phyloP scores from a whole-genome alignment of 2,797 vertebrate species.

The Periophthalmus magnuspinnatus region DNA sequence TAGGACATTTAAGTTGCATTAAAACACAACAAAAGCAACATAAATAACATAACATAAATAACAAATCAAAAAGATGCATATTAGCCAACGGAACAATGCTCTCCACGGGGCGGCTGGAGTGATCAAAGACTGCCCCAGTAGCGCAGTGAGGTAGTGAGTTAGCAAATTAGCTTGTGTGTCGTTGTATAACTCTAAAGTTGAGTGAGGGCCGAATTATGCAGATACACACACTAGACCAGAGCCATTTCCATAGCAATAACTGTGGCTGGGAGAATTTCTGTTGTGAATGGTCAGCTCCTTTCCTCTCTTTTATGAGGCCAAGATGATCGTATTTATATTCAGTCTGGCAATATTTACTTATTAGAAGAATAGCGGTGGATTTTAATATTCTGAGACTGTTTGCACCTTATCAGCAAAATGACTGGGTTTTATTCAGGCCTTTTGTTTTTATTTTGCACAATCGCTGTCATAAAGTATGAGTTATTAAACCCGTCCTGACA shows the following conservation, averaged over 20 bases:
- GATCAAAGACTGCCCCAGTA: constrained; percentile 30
- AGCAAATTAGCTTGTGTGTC: neutral
- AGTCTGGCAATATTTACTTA: constrained; percentile 1
- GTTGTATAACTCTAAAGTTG: constrained; percentile 15
- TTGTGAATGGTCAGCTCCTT: constrained; percentile 4
- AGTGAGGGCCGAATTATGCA: constrained; percentile 11
- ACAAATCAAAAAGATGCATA: neutral
- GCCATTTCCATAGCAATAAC: constrained; percentile 4
- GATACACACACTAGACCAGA: neutral
- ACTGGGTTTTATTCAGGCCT: constrained; percentile 5
- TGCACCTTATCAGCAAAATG: constrained; percentile 1
- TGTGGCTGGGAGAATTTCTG: constrained; percentile 10
- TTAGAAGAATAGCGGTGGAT: neutral
- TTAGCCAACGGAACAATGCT: constrained; percentile 6
- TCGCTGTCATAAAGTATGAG: neutral
- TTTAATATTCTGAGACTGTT: neutral
- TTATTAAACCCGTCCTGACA: constrained; percentile 7
- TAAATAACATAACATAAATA: constrained; percentile 24
- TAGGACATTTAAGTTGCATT: no score
- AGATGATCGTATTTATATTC: constrained; percentile 14
- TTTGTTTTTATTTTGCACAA: constrained; percentile 10
- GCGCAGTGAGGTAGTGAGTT: constrained; percentile 2
- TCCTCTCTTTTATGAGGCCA: neutral
- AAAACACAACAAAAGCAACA: constrained; percentile 8
- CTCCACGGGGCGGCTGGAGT: constrained; percentile 7